Evolutionary conservation across 2,797 vertebrate genomes (phyloP).

Genomic region (Semaprochilodus insignis): DNA sequence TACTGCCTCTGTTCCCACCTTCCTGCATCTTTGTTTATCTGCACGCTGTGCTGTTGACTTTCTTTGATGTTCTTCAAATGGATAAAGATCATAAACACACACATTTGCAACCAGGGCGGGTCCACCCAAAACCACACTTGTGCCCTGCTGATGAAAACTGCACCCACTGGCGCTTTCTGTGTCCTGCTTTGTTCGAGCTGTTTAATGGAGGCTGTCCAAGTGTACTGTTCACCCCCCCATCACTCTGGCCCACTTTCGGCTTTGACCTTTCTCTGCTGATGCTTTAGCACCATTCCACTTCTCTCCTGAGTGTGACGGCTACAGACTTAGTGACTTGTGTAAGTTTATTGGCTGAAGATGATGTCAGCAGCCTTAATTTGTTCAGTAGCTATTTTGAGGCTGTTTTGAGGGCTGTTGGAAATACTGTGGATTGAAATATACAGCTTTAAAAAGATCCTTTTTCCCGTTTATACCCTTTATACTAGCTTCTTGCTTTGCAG

Average conservation of each 20-base stretch:
- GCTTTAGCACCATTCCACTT: conserved; percentile 43
- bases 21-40: neutral
- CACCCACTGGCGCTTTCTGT: conserved; percentile 9
- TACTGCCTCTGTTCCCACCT: neutral
- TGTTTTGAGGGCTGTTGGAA: neutral
- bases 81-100: conserved; percentile 8
- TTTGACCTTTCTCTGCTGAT: conserved; percentile 51
- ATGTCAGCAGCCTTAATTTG: conserved; percentile 8
- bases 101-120: neutral
- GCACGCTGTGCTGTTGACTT: neutral
- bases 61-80: conserved; percentile 1
- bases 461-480: neutral
- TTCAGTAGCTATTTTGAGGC: neutral
- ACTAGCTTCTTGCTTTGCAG: neutral
- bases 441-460: neutral
- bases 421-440: neutral
- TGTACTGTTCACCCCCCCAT: conserved; percentile 29
- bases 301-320: conserved; percentile 9
- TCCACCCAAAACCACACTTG: conserved; percentile 3
- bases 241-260: conserved; percentile 50
- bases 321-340: neutral
- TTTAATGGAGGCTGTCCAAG: conserved; percentile 53
- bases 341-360: conserved; percentile 17
- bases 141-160: conserved; percentile 35
- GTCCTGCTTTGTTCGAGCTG: conserved; percentile 41